These are phyloP conservation scores for Sceloporus undulatus DNA, from an alignment of 2,113 vertebrate species.

Conservation along the genomic window DNA sequence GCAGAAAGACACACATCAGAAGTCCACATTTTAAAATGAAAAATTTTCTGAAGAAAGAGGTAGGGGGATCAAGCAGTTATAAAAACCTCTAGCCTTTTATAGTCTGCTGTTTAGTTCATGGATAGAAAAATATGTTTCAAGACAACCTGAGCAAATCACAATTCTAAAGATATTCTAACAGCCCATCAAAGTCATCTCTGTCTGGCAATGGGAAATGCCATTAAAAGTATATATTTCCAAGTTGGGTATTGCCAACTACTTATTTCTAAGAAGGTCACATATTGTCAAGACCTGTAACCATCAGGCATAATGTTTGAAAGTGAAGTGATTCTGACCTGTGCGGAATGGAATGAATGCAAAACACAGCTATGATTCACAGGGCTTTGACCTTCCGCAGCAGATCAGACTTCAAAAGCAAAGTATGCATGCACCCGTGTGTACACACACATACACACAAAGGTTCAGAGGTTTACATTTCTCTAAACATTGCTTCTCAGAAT, in stretches of 20 bases:
- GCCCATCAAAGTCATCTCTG: conserved; percentile 12
- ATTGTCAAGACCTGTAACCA: conserved; percentile 10
- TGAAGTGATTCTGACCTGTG: conserved; percentile 13
- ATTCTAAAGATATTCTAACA: neutral
- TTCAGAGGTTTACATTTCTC: conserved; percentile 38
- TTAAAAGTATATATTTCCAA: conserved; percentile 1
- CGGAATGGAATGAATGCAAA: conserved; percentile 25
- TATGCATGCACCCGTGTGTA: too few species aligned
- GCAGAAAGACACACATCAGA: neutral
- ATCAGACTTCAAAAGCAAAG: conserved; percentile 15
- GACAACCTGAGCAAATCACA: conserved; percentile 3
- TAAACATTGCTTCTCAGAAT: conserved; percentile 6
- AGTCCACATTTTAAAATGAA: neutral
- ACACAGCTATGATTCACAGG: conserved; percentile 14
- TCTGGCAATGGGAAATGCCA: conserved; percentile 29
- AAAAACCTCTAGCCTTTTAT: neutral
- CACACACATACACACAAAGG: neutral
- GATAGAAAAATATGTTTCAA: neutral
- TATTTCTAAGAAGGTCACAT: conserved; percentile 34
- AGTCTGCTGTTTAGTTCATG: conserved; percentile 18
- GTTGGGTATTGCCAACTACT: neutral
- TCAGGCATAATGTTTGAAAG: conserved; percentile 29
- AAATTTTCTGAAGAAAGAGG: neutral
- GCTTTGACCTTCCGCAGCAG: conserved; percentile 15
- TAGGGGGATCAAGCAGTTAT: neutral